Base-by-base conservation (phyloP, 2,113 vertebrate species). In the Rhynchopsitta pachyrhyncha region DNA sequence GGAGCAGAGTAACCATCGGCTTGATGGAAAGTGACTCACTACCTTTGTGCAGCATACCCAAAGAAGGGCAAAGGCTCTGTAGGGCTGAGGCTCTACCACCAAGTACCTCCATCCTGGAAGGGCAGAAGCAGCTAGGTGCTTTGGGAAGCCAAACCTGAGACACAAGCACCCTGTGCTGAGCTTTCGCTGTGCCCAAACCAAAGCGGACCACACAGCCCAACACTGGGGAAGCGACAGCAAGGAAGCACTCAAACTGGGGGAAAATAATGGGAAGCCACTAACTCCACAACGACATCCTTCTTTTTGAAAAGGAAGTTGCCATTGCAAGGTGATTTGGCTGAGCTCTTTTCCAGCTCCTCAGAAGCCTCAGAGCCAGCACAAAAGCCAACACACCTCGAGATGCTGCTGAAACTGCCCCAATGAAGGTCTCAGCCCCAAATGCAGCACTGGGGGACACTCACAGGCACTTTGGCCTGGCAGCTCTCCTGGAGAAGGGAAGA, bases 21-120 rank as follows among this genome's bases (percentile, higher is more conserved):
- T 83, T 50, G 8, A 69, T 84, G 93, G 91, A 94, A 94, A 94
- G 92, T 97, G 95, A 97, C 82, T 97, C 97, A 97, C 35, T 16
- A 79, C 94, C 94, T 93, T 90, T 90, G 57, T n/a, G 44, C 25
- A 90, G 85, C 92, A 94, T 74, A 50, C 24, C 96, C 95, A 96
- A 96, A 97, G 71, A 97, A 96, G 94, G 96, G 67, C 91, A 96
- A 94, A 94, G 37, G 70, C 77, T 27, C 11, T 7, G 31, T 2
- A 2, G 41, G 13, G 37, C 9, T 0, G 71, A 82, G 77, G 53
- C 57, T 82, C 25, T 3, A 1, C 31, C 1, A 13, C 29, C 25
- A 5, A 13, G 76, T 7, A 57, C 52, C 79, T 29, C 82, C 6
- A 4, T 17, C n/a, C 53, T 0, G 0, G 13, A 11, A 37, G 42